Evolutionary conservation across 2,888 invertebrate species (phyloP).

Genomic region (Hipparchia sbordonii): DNA sequence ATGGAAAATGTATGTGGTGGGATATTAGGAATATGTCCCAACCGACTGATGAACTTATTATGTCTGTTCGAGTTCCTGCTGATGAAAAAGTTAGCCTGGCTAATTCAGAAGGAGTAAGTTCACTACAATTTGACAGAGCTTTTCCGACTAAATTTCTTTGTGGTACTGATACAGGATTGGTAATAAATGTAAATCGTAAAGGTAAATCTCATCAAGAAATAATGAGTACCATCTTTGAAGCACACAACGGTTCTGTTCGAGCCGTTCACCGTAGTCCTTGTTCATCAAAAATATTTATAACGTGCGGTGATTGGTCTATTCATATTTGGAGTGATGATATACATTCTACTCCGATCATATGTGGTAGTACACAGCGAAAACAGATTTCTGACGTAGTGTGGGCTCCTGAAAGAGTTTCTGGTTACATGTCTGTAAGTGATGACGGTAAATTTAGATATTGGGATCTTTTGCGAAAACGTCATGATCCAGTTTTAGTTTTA

Average conservation of each 20-base stretch:
- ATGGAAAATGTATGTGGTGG: conserved; percentile 86
- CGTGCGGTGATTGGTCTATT: conserved; percentile 85
- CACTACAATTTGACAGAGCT: conserved; percentile 86
- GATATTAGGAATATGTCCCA: conserved; percentile 84
- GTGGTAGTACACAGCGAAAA: conserved; percentile 51
- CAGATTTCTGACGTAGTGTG: conserved; percentile 57
- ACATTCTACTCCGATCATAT: conserved; percentile 67
- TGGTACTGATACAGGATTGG: conserved; percentile 62
- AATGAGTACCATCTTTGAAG: conserved; percentile 82
- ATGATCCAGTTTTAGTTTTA: conserved; percentile 85
- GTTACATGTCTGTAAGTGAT: conserved; percentile 56
- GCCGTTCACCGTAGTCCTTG: conserved; percentile 85
- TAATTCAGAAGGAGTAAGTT: conserved; percentile 82
- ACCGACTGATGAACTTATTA: conserved; percentile 81
- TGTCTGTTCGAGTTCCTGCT: conserved; percentile 79
- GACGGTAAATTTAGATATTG: conserved; percentile 90
- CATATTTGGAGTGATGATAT: conserved; percentile 86
- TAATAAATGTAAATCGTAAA: conserved; percentile 85
- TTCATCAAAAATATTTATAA: conserved; percentile 85
- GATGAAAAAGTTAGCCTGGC: conserved; percentile 71
- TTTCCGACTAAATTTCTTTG: conserved; percentile 83
- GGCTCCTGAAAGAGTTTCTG: conserved; percentile 64
- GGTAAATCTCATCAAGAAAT: conserved; percentile 85
- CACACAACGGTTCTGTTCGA: conserved; percentile 81
- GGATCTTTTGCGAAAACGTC: conserved; percentile 89